A percentile compares a stretch with the other conserved stretches of the same genome.
Conservation (phyloP, 2,113 vertebrate species). For the Hassar affinis region DNA sequence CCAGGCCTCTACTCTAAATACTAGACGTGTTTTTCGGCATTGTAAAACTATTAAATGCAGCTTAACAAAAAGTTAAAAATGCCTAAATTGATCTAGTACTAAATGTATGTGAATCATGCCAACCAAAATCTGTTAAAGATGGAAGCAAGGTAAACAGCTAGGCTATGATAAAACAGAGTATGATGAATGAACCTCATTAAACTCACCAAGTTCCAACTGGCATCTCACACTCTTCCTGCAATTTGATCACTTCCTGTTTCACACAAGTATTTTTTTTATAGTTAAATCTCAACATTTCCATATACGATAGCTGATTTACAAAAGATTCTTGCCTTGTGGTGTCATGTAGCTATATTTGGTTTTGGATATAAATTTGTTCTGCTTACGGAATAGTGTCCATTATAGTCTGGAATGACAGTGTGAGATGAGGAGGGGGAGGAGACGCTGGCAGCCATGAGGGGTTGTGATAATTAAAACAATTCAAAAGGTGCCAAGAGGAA, state of each 20-base stretch:
- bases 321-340: not conserved
- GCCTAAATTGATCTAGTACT: not conserved
- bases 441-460: constrained; percentile 47
- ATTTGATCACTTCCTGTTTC: not conserved
- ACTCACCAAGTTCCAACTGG: not conserved
- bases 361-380: not conserved
- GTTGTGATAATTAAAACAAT: constrained; percentile 67
- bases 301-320: not conserved
- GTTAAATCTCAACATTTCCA: not conserved
- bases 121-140: not conserved
- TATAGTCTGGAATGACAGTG: not conserved
- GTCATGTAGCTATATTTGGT: not conserved
- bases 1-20: too few relatives aligned
- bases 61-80: too few relatives aligned
- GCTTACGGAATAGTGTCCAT: not conserved
- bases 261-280: not conserved
- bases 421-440: constrained; percentile 2
- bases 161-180: not conserved
- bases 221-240: not conserved
- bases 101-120: not conserved
- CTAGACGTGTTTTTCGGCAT: too few relatives aligned
- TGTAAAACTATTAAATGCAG: too few relatives aligned
- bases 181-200: not conserved
- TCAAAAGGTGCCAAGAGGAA: constrained; percentile 63
- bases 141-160: not conserved